Conservation (phyloP, 2,888 invertebrate species). For the Dryomyza anilis region DNA sequence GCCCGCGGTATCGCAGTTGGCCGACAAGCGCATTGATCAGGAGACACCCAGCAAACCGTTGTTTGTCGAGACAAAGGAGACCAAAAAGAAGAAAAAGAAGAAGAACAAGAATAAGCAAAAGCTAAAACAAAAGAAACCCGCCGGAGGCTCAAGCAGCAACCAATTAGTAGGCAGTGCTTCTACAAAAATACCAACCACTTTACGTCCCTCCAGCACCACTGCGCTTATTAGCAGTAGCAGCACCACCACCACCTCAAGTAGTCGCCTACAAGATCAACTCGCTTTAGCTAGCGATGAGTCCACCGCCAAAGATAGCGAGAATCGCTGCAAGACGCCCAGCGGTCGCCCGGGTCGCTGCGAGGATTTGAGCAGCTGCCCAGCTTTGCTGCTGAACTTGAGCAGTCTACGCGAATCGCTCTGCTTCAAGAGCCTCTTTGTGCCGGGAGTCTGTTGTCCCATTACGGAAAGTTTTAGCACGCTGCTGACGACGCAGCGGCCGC, state of each 20-base stretch:
- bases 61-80: slow-evolving; percentile 56
- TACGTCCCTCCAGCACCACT: slow-evolving; percentile 46
- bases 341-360: slow-evolving; percentile 82
- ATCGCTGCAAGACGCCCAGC: slow-evolving; percentile 80
- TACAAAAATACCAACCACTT: slow-evolving; percentile 48
- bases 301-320: slow-evolving; percentile 65
- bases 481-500: slow-evolving; percentile 54
- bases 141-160: slow-evolving; percentile 40
- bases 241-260: neutral
- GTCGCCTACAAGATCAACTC: slow-evolving; percentile 41
- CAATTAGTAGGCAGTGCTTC: no score
- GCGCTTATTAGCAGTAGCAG: slow-evolving; percentile 23
- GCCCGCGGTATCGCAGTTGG: slow-evolving; percentile 38
- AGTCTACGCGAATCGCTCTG: slow-evolving; percentile 85
- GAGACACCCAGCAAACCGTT: slow-evolving; percentile 41
- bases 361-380: slow-evolving; percentile 87
- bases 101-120: slow-evolving; percentile 52
- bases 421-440: slow-evolving; percentile 88
- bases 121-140: slow-evolving; percentile 54
- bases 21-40: slow-evolving; percentile 47
- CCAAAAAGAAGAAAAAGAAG: slow-evolving; percentile 54
- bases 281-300: slow-evolving; percentile 61
- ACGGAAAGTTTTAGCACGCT: slow-evolving; percentile 54
- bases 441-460: slow-evolving; percentile 87
- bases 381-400: slow-evolving; percentile 78